Base-by-base conservation (phyloP, 1,140 invertebrate species). In the Cyphomyrmex costatus region DNA sequence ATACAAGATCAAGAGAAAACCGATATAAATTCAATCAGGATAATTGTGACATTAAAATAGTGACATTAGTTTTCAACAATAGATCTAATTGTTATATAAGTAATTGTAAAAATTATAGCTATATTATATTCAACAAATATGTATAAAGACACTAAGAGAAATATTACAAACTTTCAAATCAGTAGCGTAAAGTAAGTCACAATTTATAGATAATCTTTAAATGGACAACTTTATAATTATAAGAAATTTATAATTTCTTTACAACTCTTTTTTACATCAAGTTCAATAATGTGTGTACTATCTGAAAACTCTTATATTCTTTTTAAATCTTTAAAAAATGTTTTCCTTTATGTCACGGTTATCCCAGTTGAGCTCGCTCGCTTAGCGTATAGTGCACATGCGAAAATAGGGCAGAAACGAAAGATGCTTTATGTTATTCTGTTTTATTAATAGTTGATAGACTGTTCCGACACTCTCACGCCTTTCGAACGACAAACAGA, bases 361-460 rank as follows among this genome's bases (percentile, higher is more conserved):
- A 77, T 77, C 56, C 21, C 24, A 36, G 16, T 77, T 77, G 56
- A 77, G 14, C 42, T 77, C 3, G 30, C 21, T 60, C 16, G 4
- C 2, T 46, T 58, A 58, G 1, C 24, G 2, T 78, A 65, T 65
- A 10, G 36, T 46, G 19, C 7, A 65, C 46, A 49, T 19, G 30
- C 33, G 30, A 70, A 56, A 68, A 65, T 6, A 66, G 65, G 33
- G 24, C 10, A 80, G 4, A 84, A 76, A 76, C 5, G 12, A 88
- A 86, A 46, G 27, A 60, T 83, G 53, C 21, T 86, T 61, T 79
- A 60, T 76, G 68, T 91, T 88, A 91, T 70, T 89, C 49, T 74
- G 71, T 89, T 92, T 92, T 92, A 91, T 92, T 92, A 89, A 89
- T 89, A 92, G 91, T 91, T 73, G 87, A 91, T 91, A 91, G 86